Evolutionary conservation across 2,888 invertebrate genomes (phyloP).

Genomic region (Sabatieria punctata): DNA sequence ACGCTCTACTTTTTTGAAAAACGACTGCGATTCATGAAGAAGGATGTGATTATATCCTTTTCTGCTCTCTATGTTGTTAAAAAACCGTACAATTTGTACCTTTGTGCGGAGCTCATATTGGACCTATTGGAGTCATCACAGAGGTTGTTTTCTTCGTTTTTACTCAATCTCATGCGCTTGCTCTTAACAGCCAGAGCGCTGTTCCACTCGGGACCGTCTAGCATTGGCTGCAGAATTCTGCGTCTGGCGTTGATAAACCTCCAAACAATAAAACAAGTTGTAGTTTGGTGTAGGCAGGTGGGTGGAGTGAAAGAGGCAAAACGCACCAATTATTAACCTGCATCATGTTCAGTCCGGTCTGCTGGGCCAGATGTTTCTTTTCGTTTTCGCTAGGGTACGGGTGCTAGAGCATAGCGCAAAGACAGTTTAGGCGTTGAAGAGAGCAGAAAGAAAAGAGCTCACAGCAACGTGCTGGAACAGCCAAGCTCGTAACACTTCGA

Average conservation of each 20-base stretch:
- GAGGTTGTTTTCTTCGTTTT: no score
- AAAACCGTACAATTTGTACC: no score
- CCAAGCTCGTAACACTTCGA: neutral
- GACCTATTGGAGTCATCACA: no score
- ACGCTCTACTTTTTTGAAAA: no score
- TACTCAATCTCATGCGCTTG: no score
- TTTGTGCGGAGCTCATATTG: no score
- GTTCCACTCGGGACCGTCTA: constrained; percentile 48
- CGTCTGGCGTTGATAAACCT: constrained; percentile 78
- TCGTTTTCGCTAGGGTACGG: constrained; percentile 89
- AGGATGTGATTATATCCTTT: no score
- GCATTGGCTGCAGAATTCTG: constrained; percentile 75
- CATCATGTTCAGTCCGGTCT: constrained; percentile 66
- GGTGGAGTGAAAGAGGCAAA: neutral
- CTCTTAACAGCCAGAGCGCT: no score
- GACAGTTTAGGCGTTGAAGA: neutral
- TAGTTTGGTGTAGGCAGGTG: neutral
- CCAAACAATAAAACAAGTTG: constrained; percentile 3
- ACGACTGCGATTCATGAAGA: no score
- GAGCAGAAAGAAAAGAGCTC: neutral
- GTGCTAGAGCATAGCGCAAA: constrained; percentile 46
- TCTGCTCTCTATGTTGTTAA: no score
- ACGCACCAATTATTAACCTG: constrained; percentile 47
- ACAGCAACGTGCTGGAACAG: neutral
- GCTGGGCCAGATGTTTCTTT: constrained; percentile 67